phyloP scores from a whole-genome alignment of 2,888 invertebrate species.

The Pteria penguin region DNA sequence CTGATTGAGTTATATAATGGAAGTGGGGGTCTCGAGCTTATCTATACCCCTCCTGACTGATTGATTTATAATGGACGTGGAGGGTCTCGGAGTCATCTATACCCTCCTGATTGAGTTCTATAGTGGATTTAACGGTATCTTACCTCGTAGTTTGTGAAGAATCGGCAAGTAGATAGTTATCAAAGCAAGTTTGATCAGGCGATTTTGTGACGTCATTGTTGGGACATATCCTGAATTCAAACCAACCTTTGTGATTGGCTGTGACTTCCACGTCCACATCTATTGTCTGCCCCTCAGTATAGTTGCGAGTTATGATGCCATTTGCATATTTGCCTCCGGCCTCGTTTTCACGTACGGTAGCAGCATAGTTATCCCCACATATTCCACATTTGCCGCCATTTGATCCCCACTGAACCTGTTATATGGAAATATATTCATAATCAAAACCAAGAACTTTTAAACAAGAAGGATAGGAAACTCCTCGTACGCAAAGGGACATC shows the following conservation, averaged over 20 bases:
- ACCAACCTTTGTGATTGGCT: slow-evolving; percentile 27
- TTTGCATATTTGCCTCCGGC: slow-evolving; percentile 32
- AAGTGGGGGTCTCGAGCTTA: too few relatives aligned
- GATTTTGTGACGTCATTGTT: slow-evolving; percentile 19
- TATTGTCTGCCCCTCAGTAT: slow-evolving; percentile 25
- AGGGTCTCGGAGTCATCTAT: too few relatives aligned
- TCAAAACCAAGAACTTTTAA: too few relatives aligned
- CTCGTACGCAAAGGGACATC: too few relatives aligned
- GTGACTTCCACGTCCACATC: slow-evolving; percentile 18
- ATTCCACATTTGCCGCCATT: slow-evolving; percentile 33
- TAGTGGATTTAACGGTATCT: background rate
- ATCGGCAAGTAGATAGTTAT: slow-evolving; percentile 1
- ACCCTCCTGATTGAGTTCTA: too few relatives aligned
- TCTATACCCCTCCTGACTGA: too few relatives aligned
- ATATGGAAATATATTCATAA: too few relatives aligned
- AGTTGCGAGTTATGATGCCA: slow-evolving; percentile 24
- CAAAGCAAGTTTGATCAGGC: slow-evolving; percentile 5
- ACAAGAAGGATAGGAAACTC: too few relatives aligned
- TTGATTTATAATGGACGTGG: too few relatives aligned
- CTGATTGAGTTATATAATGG: too few relatives aligned
- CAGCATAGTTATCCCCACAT: slow-evolving; percentile 24
- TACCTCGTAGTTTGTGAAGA: slow-evolving; percentile 16
- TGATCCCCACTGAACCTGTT: slow-evolving; percentile 22
- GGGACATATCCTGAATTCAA: slow-evolving; percentile 21
- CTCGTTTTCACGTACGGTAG: slow-evolving; percentile 15